phyloP scores from a whole-genome alignment of 2,888 invertebrate genomes.

The Crematogaster levior region DNA sequence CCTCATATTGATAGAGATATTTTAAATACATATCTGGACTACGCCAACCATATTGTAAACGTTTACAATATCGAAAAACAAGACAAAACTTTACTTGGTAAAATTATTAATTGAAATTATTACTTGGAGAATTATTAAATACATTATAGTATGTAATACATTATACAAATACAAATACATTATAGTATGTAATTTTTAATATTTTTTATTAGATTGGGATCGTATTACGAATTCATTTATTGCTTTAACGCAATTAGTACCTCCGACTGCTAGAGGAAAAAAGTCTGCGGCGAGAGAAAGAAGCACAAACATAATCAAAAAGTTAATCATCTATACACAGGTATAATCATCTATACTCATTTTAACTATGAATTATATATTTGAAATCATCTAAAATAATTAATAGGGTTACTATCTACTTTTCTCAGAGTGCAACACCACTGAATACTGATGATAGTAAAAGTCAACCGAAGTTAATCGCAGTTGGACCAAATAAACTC shows the following conservation, averaged over 20 bases:
- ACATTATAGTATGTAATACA: neutral
- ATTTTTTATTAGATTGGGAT: neutral
- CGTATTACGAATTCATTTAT: neutral
- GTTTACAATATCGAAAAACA: neutral
- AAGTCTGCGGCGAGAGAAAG: neutral
- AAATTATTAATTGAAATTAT: neutral
- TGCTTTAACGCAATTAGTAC: neutral
- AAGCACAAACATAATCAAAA: neutral
- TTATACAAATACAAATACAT: too few species aligned
- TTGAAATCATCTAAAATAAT: too few species aligned
- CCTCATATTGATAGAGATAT: neutral
- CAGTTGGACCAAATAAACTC: too few species aligned
- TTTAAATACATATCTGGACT: neutral
- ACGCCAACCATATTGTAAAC: neutral
- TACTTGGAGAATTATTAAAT: neutral
- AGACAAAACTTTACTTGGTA: neutral
- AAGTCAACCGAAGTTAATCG: too few species aligned
- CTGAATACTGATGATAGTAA: too few species aligned
- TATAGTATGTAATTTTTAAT: neutral
- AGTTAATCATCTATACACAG: neutral
- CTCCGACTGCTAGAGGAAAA: conserved; percentile 11
- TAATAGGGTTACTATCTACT: too few species aligned
- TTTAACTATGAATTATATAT: too few species aligned
- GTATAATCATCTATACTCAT: neutral
- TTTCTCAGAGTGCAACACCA: too few species aligned